A percentile compares a stretch with the other conserved stretches of the same genome.
Conservation (phyloP, 2,888 invertebrate genomes). For the Cheilosia scutellata region DNA sequence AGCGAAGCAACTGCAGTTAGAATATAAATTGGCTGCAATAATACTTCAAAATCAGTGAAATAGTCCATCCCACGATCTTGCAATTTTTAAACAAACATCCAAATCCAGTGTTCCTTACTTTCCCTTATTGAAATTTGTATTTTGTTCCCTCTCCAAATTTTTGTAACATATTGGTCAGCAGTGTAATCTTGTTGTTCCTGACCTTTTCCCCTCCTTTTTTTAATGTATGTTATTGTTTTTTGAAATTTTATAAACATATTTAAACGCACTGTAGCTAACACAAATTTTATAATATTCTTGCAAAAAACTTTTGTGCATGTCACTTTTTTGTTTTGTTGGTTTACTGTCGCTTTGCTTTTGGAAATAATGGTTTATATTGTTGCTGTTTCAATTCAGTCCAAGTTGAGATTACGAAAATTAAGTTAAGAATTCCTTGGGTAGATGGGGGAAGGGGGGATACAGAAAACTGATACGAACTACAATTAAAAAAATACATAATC, state of each 20-base stretch:
- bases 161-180: background rate
- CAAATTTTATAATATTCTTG: background rate
- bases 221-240: background rate
- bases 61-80: conserved; percentile 1
- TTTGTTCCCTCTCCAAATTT: conserved; percentile 5
- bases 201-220: background rate
- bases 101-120: background rate
- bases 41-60: too few species aligned
- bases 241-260: conserved; percentile 14
- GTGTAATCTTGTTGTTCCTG: background rate
- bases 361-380: conserved; percentile 7
- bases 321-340: conserved; percentile 1
- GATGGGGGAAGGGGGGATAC: background rate
- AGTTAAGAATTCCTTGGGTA: background rate
- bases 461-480: conserved; percentile 68
- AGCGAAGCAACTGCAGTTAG: too few species aligned
- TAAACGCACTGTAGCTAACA: conserved; percentile 29
- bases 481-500: conserved; percentile 4
- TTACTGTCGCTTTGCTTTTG: conserved; percentile 25
- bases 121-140: background rate
- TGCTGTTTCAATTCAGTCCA: conserved; percentile 1
- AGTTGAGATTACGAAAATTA: background rate
- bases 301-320: background rate
- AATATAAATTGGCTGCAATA: too few species aligned
- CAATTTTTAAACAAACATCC: conserved; percentile 41